Evolutionary conservation across 1,140 invertebrate genomes (phyloP), one percentile per base, ranked within the genome.

Genomic region (Cydia strobilella): DNA sequence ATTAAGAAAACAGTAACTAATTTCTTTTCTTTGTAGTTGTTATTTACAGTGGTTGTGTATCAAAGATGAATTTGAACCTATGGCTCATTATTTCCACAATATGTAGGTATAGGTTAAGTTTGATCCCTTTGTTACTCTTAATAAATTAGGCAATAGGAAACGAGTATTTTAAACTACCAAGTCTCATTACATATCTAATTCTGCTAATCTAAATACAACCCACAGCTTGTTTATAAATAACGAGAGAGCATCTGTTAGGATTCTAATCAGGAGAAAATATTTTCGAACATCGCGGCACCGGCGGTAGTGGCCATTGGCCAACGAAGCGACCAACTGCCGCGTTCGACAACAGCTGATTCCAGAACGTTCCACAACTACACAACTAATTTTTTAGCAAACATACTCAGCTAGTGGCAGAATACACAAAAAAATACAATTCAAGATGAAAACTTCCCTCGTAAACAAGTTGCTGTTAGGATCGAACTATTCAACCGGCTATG

Each of bases 291-390:
- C 79, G 82, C 81, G 82, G 27, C 69, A 72, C 74, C 78, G 59
- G 62, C 39, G 59, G 54, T 25, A 66, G 27, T 25, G 62, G 18
- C 12, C 66, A 42, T 72, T 72, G 65, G 66, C 75, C 78, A 84
- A 79, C 80, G 75, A 3, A 72, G 66, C 63, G 42, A 13, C 72
- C 72, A 75, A 75, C 66, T 73, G 15, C 73, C 45, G 72, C 48
- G 4, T 51, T 51, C 75, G 69, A 23, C 59, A 87, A 86, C 89
- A 90, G 89, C 89, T 92, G 89, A 90, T 84, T 92, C 90, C 81
- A 90, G 89, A 92, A 92, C 62, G 66, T 92, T 90, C 89, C 82
- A 59, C 54, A 10, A 23, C 18, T 54, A 6, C 82, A 59, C 54
- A 10, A 23, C 18, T 54, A 6, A 7, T 59, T 23, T 59, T 59